These are phyloP conservation scores for Stomatorhinus walkeri DNA, from an alignment of 2,797 vertebrate species.

Conservation along the genomic window DNA sequence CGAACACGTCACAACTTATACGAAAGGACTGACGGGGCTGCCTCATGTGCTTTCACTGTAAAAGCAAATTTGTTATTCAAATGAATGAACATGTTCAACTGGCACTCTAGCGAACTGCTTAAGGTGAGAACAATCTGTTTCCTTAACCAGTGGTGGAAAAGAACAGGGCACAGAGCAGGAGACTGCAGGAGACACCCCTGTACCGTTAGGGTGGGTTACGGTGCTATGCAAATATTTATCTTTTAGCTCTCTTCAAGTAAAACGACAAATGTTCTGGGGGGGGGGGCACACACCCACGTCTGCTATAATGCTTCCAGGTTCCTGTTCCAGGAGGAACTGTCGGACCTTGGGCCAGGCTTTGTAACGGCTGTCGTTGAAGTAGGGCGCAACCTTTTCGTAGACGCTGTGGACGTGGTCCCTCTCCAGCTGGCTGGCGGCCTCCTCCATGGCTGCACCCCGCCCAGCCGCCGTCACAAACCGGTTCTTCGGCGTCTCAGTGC, in stretches of 20 bases:
- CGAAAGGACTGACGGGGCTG: not conserved
- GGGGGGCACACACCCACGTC: constrained; percentile 51
- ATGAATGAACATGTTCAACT: constrained; percentile 16
- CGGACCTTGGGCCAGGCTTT: constrained; percentile 71
- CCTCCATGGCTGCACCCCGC: constrained; percentile 55
- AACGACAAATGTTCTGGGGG: not conserved
- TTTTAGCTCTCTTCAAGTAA: not conserved
- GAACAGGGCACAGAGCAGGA: not conserved
- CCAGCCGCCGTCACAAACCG: constrained; percentile 33
- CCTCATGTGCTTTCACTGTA: not conserved
- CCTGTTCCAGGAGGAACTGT: constrained; percentile 67
- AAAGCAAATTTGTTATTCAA: constrained; percentile 26
- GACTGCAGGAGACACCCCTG: not conserved
- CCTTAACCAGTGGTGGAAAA: not conserved
- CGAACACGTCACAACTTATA: not conserved
- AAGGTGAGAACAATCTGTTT: not conserved
- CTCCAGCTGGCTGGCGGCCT: constrained; percentile 65
- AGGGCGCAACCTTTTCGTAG: constrained; percentile 71
- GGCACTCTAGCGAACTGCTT: not conserved
- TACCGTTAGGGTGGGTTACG: not conserved
- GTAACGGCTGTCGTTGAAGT: constrained; percentile 65
- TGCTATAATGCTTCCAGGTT: constrained; percentile 64
- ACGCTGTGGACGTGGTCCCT: constrained; percentile 63
- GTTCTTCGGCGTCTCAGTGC: constrained; percentile 42
- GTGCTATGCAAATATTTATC: constrained; percentile 4